Conservation (phyloP, 1,140 invertebrate species). For the Drosophila varians region DNA sequence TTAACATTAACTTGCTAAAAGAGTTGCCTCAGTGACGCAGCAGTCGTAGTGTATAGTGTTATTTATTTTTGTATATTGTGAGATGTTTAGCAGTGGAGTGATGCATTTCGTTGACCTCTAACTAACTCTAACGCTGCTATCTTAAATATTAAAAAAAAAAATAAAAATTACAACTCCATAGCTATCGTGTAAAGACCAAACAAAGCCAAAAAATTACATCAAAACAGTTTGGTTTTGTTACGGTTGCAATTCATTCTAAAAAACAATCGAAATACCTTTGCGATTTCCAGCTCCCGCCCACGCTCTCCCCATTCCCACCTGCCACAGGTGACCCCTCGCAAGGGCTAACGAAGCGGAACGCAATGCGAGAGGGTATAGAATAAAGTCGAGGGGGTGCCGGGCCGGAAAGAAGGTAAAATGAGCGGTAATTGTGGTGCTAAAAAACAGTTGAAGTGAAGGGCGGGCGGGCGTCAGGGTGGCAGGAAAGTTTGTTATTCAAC, state of each 20-base stretch:
- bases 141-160: too few relatives aligned
- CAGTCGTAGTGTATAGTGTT: background rate
- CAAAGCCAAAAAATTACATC: background rate
- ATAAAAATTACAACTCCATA: background rate
- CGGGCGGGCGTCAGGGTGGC: background rate
- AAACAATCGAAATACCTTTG: constrained; percentile 24
- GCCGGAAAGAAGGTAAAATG: constrained; percentile 3
- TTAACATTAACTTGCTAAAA: constrained; percentile 39
- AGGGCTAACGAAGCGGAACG: constrained; percentile 59
- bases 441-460: background rate
- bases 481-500: constrained; percentile 44
- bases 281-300: constrained; percentile 14
- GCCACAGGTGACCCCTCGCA: constrained; percentile 21
- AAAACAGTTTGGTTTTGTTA: constrained; percentile 6
- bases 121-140: too few relatives aligned
- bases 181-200: background rate
- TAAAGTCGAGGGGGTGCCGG: background rate
- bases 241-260: constrained; percentile 14
- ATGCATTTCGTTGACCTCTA: background rate
- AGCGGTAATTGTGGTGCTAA: constrained; percentile 34
- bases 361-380: constrained; percentile 32
- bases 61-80: background rate
- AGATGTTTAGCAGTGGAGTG: background rate
- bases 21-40: constrained; percentile 4
- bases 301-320: constrained; percentile 8